These are phyloP conservation scores for Lasioglossum vierecki DNA, from an alignment of 2,888 invertebrate genomes.

Conservation along the genomic window DNA sequence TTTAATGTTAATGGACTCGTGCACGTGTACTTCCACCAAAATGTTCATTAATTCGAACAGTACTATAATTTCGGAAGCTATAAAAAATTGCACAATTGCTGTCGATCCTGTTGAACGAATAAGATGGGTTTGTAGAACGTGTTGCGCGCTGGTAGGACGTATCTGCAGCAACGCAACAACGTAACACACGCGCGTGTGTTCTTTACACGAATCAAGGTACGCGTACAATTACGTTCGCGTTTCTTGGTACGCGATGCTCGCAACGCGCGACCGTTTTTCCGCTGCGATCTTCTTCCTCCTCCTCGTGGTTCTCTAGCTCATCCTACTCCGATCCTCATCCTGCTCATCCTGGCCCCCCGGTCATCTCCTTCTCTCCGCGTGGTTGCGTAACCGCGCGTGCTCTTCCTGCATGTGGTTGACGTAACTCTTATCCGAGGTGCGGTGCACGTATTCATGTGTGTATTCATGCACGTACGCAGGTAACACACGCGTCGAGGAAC, in stretches of 20 bases:
- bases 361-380: not conserved
- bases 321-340: not conserved
- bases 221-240: slow-evolving; percentile 47
- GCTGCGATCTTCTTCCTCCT: slow-evolving; percentile 9
- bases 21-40: no score
- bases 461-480: slow-evolving; percentile 8
- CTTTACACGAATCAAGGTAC: slow-evolving; percentile 19
- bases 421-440: slow-evolving; percentile 67
- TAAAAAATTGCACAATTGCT: not conserved
- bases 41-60: no score
- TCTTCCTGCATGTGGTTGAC: slow-evolving; percentile 70
- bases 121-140: not conserved
- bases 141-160: not conserved
- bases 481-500: slow-evolving; percentile 42
- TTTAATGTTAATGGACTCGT: no score
- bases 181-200: slow-evolving; percentile 14
- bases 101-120: not conserved
- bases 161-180: not conserved
- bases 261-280: slow-evolving; percentile 56
- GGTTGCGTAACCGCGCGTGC: slow-evolving; percentile 64
- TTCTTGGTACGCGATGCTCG: slow-evolving; percentile 64
- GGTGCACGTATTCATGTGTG: slow-evolving; percentile 41
- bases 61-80: not conserved
- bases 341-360: not conserved
- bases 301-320: not conserved